A percentile compares a stretch with the other conserved stretches of the same genome.
phyloP scores from a whole-genome alignment of 2,888 invertebrate genomes.

The Troides helena region DNA sequence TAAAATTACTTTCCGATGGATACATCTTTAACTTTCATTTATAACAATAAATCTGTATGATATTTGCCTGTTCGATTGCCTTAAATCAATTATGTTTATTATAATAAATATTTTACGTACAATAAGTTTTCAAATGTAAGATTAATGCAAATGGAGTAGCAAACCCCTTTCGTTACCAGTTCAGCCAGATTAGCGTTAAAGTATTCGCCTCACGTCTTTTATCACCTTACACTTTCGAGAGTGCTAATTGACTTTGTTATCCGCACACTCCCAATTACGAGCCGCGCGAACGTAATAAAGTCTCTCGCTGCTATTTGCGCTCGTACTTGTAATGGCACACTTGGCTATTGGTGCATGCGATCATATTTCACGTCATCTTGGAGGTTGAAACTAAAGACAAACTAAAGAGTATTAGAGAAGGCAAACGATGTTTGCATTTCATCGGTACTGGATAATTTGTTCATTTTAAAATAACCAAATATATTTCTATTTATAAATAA shows the following conservation, averaged over 20 bases:
- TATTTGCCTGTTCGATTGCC: no score
- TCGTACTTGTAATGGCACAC: slow-evolving; percentile 56
- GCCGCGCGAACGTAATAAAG: slow-evolving; percentile 32
- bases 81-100: no score
- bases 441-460: background rate
- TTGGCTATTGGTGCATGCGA: slow-evolving; percentile 66
- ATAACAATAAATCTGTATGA: no score
- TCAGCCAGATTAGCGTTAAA: background rate
- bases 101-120: no score
- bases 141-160: background rate
- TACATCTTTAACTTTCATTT: no score
- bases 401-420: slow-evolving; percentile 2
- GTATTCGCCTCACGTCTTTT: background rate
- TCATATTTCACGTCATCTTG: slow-evolving; percentile 63
- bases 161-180: background rate
- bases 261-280: slow-evolving; percentile 29
- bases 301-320: slow-evolving; percentile 43
- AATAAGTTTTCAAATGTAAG: no score
- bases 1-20: no score
- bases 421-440: background rate
- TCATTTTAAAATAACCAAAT: no score
- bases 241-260: slow-evolving; percentile 35
- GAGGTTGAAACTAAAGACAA: slow-evolving; percentile 32
- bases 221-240: background rate
- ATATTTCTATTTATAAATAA: no score